Percentiles rank a stretch among this genome's conserved stretches.
phyloP scores from a whole-genome alignment of 2,888 invertebrate genomes.

The Hydriomena furcata region DNA sequence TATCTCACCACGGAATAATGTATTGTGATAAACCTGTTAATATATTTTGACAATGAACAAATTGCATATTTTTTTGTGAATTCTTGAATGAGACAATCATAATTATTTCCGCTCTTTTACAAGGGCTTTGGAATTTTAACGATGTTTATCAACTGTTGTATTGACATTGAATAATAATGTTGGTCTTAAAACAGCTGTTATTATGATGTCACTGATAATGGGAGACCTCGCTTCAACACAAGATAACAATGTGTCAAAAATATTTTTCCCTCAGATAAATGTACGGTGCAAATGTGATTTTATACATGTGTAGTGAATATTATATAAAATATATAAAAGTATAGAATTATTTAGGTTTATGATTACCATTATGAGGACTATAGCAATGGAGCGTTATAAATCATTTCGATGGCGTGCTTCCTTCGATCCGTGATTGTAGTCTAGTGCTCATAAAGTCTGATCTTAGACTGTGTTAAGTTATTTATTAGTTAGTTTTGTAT shows the following conservation, averaged over 20 bases:
- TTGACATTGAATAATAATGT: conserved; percentile 5
- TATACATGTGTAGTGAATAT: conserved; percentile 68
- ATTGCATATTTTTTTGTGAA: background rate
- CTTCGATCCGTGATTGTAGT: conserved; percentile 57
- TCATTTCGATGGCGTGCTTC: conserved; percentile 70
- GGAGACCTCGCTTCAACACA: conserved; percentile 39
- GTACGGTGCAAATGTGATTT: conserved; percentile 73
- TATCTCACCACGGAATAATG: background rate
- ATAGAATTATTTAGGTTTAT: conserved; percentile 46
- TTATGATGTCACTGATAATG: conserved; percentile 37
- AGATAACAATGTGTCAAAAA: conserved; percentile 29
- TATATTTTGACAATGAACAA: no score
- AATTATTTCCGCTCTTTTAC: no score
- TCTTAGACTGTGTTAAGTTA: conserved; percentile 69
- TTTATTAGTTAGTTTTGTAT: conserved; percentile 68
- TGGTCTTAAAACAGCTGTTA: conserved; percentile 41
- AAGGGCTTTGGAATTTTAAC: background rate
- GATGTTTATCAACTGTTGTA: background rate
- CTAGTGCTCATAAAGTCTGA: conserved; percentile 67
- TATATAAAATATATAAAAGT: conserved; percentile 56
- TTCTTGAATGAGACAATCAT: conserved; percentile 4
- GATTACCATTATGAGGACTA: conserved; percentile 44
- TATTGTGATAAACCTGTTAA: no score
- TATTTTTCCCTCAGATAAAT: conserved; percentile 54
- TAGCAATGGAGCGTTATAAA: conserved; percentile 72